These are phyloP conservation scores for Platycheirus albimanus DNA, from an alignment of 2,888 invertebrate genomes.

Conservation along the genomic window DNA sequence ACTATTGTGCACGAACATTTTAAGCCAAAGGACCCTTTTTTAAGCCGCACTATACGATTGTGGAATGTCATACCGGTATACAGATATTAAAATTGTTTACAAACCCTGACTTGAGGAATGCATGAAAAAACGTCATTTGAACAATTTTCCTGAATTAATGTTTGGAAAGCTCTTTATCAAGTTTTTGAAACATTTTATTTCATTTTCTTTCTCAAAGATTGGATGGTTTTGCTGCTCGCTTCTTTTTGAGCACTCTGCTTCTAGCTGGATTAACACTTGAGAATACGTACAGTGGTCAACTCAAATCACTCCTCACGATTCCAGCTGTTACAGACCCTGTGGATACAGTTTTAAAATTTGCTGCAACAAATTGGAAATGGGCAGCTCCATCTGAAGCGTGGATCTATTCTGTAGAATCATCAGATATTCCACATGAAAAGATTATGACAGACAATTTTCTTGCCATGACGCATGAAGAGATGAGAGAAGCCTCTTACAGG, in stretches of 20 bases:
- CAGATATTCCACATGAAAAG: conserved; percentile 78
- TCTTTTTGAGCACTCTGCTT: conserved; percentile 79
- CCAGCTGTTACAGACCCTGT: conserved; percentile 79
- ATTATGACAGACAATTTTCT: conserved; percentile 78
- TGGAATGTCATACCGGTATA: too few species aligned
- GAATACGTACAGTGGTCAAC: conserved; percentile 81
- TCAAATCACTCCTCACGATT: conserved; percentile 80
- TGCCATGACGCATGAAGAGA: conserved; percentile 76
- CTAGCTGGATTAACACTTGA: conserved; percentile 80
- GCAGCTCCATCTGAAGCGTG: conserved; percentile 80
- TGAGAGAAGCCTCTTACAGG: conserved; percentile 78
- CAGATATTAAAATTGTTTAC: too few species aligned
- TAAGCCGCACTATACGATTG: too few species aligned
- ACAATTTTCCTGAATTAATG: too few species aligned
- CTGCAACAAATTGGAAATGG: conserved; percentile 79
- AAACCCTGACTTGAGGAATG: too few species aligned
- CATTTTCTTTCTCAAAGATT: conserved; percentile 74
- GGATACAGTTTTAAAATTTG: conserved; percentile 80
- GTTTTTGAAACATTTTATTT: too few species aligned
- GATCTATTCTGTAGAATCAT: conserved; percentile 78
- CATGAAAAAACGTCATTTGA: too few species aligned
- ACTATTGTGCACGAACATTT: too few species aligned
- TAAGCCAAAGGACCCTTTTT: too few species aligned
- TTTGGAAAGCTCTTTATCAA: too few species aligned
- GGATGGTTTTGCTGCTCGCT: conserved; percentile 77